phyloP scores from a whole-genome alignment of 1,140 invertebrate species.

The Drosophila malerkotliana region DNA sequence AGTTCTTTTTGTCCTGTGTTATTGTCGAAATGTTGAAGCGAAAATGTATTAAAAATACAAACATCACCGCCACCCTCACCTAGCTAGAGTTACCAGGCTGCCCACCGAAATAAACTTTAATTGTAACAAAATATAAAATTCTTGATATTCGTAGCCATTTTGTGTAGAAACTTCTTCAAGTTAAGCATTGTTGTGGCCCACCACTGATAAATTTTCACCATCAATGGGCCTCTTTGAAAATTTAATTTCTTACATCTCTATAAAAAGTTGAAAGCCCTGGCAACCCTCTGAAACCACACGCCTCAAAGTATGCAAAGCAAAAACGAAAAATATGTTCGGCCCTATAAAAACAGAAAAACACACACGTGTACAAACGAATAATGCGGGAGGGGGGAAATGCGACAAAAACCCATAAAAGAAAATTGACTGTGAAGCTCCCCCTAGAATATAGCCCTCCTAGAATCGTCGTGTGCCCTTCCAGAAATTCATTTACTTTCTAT shows the following conservation, averaged over 20 bases:
- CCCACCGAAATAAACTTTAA: too few species aligned
- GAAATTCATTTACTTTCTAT: slow-evolving; percentile 27
- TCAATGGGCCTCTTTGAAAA: too few species aligned
- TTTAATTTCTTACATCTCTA: too few species aligned
- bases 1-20: slow-evolving; percentile 31
- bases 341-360: slow-evolving; percentile 50
- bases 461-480: slow-evolving; percentile 27
- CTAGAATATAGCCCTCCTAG: slow-evolving; percentile 12
- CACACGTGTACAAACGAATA: slow-evolving; percentile 1
- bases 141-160: too few species aligned
- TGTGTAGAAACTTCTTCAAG: too few species aligned
- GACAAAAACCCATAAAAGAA: slow-evolving; percentile 66
- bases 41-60: slow-evolving; percentile 72
- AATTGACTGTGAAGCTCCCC: slow-evolving; percentile 72
- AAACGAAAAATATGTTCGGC: slow-evolving; percentile 57
- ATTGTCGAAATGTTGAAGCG: slow-evolving; percentile 52
- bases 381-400: slow-evolving; percentile 15
- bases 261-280: background rate
- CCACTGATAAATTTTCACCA: too few species aligned
- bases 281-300: slow-evolving; percentile 22
- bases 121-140: too few species aligned
- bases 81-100: slow-evolving; percentile 27
- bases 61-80: slow-evolving; percentile 15
- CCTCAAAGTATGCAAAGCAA: slow-evolving; percentile 48
- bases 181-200: too few species aligned